A percentile compares a stretch with the other conserved stretches of the same genome.
Evolutionary conservation across 2,888 invertebrate species (phyloP).

Genomic region (Pterostichus madidus): DNA sequence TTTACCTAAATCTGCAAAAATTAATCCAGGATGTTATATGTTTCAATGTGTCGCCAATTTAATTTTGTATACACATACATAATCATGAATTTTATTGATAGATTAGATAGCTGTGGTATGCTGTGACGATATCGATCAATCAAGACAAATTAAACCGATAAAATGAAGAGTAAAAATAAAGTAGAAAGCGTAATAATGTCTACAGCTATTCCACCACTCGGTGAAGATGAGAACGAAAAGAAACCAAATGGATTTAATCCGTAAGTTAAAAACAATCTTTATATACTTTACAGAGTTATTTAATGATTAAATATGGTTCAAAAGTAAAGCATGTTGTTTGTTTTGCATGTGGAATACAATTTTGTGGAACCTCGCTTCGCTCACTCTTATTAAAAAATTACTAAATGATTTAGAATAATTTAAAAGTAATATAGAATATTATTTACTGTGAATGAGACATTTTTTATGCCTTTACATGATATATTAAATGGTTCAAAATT

Average conservation of each 20-base stretch:
- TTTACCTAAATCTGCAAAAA: background rate
- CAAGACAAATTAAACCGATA: conserved; percentile 4
- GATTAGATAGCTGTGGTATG: conserved; percentile 58
- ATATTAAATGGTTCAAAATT: no score
- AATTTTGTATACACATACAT: background rate
- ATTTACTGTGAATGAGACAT: no score
- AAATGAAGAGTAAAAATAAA: conserved; percentile 57
- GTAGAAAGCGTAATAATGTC: conserved; percentile 57
- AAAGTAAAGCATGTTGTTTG: no score
- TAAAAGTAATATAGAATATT: no score
- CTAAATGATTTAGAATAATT: no score
- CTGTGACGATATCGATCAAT: conserved; percentile 54
- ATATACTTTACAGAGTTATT: no score
- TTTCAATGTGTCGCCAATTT: background rate
- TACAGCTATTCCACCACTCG: conserved; percentile 21
- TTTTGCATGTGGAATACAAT: no score
- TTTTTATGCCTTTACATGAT: no score
- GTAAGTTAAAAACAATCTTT: conserved; percentile 33
- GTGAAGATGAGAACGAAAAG: conserved; percentile 35
- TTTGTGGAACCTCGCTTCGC: no score
- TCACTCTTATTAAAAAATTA: no score
- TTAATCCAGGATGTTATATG: background rate
- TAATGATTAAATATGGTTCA: no score
- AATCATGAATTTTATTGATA: conserved; percentile 18
- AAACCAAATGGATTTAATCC: conserved; percentile 26